These are phyloP conservation scores for Phenganax subtilis DNA, from an alignment of 92 coral and sea anemone species.

Conservation along the genomic window DNA sequence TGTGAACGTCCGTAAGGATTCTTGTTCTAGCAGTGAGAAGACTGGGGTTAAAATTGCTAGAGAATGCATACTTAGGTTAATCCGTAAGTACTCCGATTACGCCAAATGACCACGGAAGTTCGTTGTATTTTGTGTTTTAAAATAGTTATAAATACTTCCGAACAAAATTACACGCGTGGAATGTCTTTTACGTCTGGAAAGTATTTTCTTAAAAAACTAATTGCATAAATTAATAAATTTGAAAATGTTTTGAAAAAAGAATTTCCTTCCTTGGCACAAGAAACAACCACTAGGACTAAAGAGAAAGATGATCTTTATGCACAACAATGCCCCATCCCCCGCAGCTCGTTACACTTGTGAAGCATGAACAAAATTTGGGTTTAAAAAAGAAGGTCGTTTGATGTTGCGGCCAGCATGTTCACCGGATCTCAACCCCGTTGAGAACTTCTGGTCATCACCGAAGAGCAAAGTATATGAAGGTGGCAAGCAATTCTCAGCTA, in stretches of 20 bases:
- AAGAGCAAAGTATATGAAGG: constrained; percentile 26
- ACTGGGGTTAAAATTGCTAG: too few relatives aligned
- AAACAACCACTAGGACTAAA: constrained; percentile 1
- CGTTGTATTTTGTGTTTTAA: too few relatives aligned
- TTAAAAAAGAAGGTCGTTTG: neutral
- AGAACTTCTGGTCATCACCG: constrained; percentile 15
- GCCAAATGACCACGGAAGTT: too few relatives aligned
- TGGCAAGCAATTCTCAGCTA: neutral
- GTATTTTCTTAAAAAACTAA: too few relatives aligned
- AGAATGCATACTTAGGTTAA: too few relatives aligned
- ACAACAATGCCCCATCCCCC: constrained; percentile 32
- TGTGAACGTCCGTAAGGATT: too few relatives aligned
- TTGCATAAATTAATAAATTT: too few relatives aligned
- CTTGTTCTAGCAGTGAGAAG: too few relatives aligned
- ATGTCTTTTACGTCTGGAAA: too few relatives aligned
- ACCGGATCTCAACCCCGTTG: neutral
- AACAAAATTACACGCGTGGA: too few relatives aligned
- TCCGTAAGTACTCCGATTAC: too few relatives aligned
- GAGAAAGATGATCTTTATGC: constrained; percentile 22
- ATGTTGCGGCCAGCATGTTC: constrained; percentile 25
- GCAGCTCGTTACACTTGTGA: constrained; percentile 7
- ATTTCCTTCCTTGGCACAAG: constrained; percentile 19
- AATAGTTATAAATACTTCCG: too few relatives aligned
- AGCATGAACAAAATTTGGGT: neutral
- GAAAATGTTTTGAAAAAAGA: neutral